Percentiles rank a stretch among this genome's conserved stretches.
These are phyloP conservation scores for Polydrusus pterygomalis DNA, from an alignment of 2,888 invertebrate species.

Conservation along the genomic window DNA sequence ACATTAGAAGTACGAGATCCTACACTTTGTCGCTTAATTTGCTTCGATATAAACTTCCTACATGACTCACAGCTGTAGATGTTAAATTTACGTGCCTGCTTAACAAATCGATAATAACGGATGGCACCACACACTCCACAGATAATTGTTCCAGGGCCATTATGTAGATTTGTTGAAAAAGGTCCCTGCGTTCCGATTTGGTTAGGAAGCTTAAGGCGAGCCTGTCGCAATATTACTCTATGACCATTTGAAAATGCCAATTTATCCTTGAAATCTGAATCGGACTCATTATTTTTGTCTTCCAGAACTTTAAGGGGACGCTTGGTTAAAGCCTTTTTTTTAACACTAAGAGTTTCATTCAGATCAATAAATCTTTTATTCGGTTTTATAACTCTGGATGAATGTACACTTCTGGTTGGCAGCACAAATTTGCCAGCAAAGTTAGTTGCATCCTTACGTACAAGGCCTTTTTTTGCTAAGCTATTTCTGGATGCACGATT, in stretches of 20 bases:
- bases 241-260: slow-evolving; percentile 75
- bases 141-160: slow-evolving; percentile 77
- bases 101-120: slow-evolving; percentile 84
- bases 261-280: slow-evolving; percentile 60
- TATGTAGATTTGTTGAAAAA: slow-evolving; percentile 74
- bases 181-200: slow-evolving; percentile 78
- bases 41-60: slow-evolving; percentile 89
- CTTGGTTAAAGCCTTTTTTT: slow-evolving; percentile 67
- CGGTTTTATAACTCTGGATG: slow-evolving; percentile 90
- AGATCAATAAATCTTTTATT: slow-evolving; percentile 85
- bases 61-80: slow-evolving; percentile 91
- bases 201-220: slow-evolving; percentile 69
- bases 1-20: slow-evolving; percentile 75
- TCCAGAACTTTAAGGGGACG: slow-evolving; percentile 49
- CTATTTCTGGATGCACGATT: slow-evolving; percentile 59
- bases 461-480: slow-evolving; percentile 57
- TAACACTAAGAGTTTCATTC: slow-evolving; percentile 67
- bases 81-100: slow-evolving; percentile 88
- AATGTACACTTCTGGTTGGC: slow-evolving; percentile 87
- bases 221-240: slow-evolving; percentile 79
- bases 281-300: slow-evolving; percentile 51
- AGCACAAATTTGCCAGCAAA: slow-evolving; percentile 81
- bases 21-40: slow-evolving; percentile 81
- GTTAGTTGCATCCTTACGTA: slow-evolving; percentile 63
- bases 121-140: slow-evolving; percentile 88